Base-by-base conservation (phyloP, 1,140 invertebrate species). In the Achatina immaculata region DNA sequence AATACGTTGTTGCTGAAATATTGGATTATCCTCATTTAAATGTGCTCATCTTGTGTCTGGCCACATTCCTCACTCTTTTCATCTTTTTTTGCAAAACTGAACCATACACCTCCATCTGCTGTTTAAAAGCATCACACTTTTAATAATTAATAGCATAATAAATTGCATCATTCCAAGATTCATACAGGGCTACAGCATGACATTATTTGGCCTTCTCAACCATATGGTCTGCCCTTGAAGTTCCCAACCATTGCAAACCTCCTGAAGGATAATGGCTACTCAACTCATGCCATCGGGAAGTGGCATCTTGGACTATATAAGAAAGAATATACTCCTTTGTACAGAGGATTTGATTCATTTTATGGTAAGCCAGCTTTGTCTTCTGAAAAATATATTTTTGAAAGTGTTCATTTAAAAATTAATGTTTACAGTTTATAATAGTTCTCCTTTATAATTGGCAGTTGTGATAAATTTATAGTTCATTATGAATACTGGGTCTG, bases 301-400 rank as follows among this genome's bases (percentile, higher is more conserved):
- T 92, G 91, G 90, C 90, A 92, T 83, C 68, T 91, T 14, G 91
- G 91, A n/a, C 89, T 89, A 82, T 91, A 86, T 71, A 88, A 87
- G 74, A 82, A 89, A 69, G 84, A 88, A 24, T 90, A 86, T 80
- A 69, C 82, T 0, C 91, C 91, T n/a, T 85, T 82, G 7, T 80
- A 85, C 40, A 77, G 90, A 62, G 91, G 90, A 45, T 92, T 92
- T 83, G 89, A 91, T 83, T 84, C 88, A 0, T 90, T 86, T 81
- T 90, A 85, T 85, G 91, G 91, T 85, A 86, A 40, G 79, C 9
- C 19, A 16, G 28, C 9, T 31, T n/a, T 66, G 9, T 19, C 28
- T 66, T 66, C 28, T n/a, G n/a, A n/a, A n/a, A n/a, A 66, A 66
- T 66, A 66, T 31, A 66, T 66, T 66, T 66, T 19, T 19, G 9